Conservation (phyloP, 2,797 vertebrate species). For the Typhlichthys subterraneus region DNA sequence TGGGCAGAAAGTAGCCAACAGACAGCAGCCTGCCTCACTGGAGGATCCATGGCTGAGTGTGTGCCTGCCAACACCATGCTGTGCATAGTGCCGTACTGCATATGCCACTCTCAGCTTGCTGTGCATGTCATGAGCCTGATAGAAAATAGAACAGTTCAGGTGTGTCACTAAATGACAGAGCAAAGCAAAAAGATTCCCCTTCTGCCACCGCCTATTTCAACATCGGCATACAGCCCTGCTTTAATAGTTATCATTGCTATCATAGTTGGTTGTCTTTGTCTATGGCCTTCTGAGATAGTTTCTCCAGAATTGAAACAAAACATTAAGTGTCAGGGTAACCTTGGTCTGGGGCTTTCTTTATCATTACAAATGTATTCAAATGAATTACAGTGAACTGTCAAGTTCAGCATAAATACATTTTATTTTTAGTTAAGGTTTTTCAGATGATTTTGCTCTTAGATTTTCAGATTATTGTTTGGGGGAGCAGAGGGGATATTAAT, state of each 20-base stretch:
- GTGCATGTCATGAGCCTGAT: conserved; percentile 64
- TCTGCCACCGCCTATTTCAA: conserved; percentile 22
- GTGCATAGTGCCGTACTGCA: conserved; percentile 67
- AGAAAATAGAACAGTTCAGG: conserved; percentile 52
- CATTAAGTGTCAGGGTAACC: conserved; percentile 64
- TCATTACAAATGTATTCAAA: conserved; percentile 32
- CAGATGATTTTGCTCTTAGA: conserved; percentile 26
- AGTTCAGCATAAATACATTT: neutral
- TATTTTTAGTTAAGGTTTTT: too few species aligned
- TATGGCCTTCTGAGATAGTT: conserved; percentile 67
- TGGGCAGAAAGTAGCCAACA: conserved; percentile 65
- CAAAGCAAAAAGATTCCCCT: conserved; percentile 50
- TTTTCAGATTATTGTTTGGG: neutral
- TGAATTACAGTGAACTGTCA: conserved; percentile 20
- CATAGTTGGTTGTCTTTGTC: conserved; percentile 61
- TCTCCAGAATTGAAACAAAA: conserved; percentile 50
- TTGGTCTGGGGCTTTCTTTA: conserved; percentile 56
- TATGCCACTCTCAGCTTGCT: conserved; percentile 71
- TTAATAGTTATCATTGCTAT: conserved; percentile 65
- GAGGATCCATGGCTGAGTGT: conserved; percentile 68
- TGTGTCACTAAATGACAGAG: conserved; percentile 59
- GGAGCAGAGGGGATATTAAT: neutral
- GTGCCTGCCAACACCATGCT: conserved; percentile 69
- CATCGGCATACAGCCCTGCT: conserved; percentile 48
- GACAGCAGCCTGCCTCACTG: conserved; percentile 71